Base-by-base conservation (phyloP, 2,888 invertebrate genomes). In the Lycophotia porphyrea region DNA sequence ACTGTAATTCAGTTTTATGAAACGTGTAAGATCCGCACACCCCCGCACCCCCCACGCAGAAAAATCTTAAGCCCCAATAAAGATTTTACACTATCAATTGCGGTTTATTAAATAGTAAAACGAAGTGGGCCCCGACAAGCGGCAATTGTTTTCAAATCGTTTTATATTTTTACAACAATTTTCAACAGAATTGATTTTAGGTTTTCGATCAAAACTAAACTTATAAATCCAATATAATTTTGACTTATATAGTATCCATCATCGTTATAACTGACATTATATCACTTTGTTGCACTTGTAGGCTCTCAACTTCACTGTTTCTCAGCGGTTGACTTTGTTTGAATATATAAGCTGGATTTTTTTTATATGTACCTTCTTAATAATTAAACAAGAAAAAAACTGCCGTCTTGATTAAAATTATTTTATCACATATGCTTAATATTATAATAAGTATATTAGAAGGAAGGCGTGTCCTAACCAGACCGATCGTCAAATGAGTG, bases 1-100 rank as follows among this genome's bases (percentile, higher is more conserved):
- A 31, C 49, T 74, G 52, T n/a, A 58, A 52, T 64, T 67, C 31
- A 58, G n/a, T 60, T 74, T 66, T 77, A 84, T 74, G n/a, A 63
- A 63, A 60, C 34, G 5, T 11, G 31, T 52, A 58, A 31, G 15
- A 34, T 60, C 42, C 18, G 15, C 24, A 49, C 15, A 52, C 4
- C 27, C 36, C 36, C 34, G 36, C n/a, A 44, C 44, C 15, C 44
- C 4, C 27, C 36, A 44, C 34, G 36, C n/a, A 44, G 15, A 76
- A 47, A 31, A 60, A 60, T 18, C 21, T 60, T 34, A 42, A 70
- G n/a, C 21, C 1, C 11, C 18, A 13, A 58, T 58, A 27, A 27
- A 15, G 15, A 39, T 55, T 63, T 8, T n/a, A 42, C 24, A 42
- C 39, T 21, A 36, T 4, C 9, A 24, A 34, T 44, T 31, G 36